phyloP scores from a whole-genome alignment of 2,113 vertebrate species.

The Gavialis gangeticus region DNA sequence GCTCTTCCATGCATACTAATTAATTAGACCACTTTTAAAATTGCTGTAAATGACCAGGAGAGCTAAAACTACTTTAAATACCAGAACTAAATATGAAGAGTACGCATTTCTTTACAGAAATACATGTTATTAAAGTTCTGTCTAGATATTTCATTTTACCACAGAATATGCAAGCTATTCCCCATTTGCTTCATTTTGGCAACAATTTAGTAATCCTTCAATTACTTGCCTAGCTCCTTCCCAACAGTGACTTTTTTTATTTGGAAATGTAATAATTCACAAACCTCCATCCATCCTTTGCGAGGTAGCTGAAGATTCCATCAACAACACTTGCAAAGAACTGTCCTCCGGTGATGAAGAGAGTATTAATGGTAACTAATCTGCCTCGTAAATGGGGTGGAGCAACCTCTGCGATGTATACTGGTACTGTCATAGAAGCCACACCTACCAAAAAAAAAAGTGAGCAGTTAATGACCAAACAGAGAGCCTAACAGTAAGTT shows the following conservation, averaged over 20 bases:
- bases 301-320: conserved; percentile 94
- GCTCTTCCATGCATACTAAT: conserved; percentile 37
- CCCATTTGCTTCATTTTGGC: not conserved
- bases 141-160: not conserved
- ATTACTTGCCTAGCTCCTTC: not conserved
- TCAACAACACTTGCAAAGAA: conserved; percentile 94
- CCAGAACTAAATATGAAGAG: not conserved
- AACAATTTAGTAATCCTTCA: not conserved
- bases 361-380: conserved; percentile 93
- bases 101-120: conserved; percentile 34
- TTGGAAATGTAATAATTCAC: conserved; percentile 37
- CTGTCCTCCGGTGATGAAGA: conserved; percentile 98
- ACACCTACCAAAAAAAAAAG: conserved; percentile 81
- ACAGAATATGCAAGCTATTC: not conserved
- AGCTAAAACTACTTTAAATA: not conserved
- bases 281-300: conserved; percentile 92
- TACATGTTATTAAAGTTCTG: not conserved
- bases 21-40: conserved; percentile 40
- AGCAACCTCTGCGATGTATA: conserved; percentile 96
- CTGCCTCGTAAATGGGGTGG: conserved; percentile 92
- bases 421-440: conserved; percentile 96
- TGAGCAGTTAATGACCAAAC: not conserved
- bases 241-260: rapidly evolving
- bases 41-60: conserved; percentile 36
- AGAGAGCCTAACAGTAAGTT: not conserved